phyloP scores from a whole-genome alignment of 2,113 vertebrate species.

The Pseudopipra pipra region DNA sequence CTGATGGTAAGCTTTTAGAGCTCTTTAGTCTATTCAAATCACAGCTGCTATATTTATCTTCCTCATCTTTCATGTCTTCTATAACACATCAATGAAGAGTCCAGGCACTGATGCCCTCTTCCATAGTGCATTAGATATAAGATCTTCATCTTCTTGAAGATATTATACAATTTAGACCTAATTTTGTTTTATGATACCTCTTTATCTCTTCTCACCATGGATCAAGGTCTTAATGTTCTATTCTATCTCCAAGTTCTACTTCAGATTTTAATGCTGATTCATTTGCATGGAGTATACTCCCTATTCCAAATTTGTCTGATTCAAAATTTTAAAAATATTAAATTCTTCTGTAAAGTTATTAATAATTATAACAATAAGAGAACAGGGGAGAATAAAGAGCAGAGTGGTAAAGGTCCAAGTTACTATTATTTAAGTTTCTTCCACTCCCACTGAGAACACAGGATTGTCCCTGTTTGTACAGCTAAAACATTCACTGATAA shows the following conservation, averaged over 20 bases:
- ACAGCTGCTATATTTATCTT: background rate
- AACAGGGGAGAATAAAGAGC: background rate
- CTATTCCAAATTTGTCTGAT: background rate
- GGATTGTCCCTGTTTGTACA: background rate
- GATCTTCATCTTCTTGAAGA: background rate
- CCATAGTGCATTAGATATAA: background rate
- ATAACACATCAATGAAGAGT: background rate
- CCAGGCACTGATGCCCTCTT: background rate
- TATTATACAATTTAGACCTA: background rate
- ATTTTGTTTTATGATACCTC: background rate
- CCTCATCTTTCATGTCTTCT: background rate
- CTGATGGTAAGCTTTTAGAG: background rate
- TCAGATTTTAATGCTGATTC: background rate
- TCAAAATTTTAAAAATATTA: accelerated
- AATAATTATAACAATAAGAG: background rate
- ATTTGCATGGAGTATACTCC: background rate
- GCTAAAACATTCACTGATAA: background rate
- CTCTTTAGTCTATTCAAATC: conserved; percentile 5
- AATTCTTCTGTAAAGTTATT: background rate
- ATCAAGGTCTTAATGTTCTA: background rate
- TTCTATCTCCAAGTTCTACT: background rate
- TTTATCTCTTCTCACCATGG: background rate
- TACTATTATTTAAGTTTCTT: background rate
- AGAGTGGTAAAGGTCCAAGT: background rate
- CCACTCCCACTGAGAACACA: background rate